Base-by-base conservation (phyloP, 1,140 invertebrate species). In the Drosophila malerkotliana region DNA sequence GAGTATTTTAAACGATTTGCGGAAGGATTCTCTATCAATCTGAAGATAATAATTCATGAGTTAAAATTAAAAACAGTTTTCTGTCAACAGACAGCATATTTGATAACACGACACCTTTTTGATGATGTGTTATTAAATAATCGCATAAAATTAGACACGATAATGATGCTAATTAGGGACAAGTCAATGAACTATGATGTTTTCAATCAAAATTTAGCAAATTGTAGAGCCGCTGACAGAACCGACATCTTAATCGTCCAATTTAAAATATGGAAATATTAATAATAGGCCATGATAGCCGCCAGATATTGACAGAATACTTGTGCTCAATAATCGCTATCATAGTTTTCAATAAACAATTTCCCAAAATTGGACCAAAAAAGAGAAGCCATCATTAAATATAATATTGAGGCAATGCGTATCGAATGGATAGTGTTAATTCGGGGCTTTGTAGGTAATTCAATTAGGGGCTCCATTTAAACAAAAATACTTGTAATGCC, bases 351-450 rank as follows among this genome's bases (percentile, higher is more conserved):
- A 37, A 12, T 12, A 37, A 37, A 37, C 34, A 63, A 51, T 51
- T 64, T 67, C 21, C n/a, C 12, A 28, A 26, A 47, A 63, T 15
- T 10, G 30, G 18, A 9, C 15, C 32, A 34, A 34, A 34, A 34
- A 34, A 34, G 32, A 34, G 32, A 34, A 37, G 34, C 51, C 15
- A 64, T 47, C 18, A 47, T 24, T 21, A 41, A 24, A 44, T 14
- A 63, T n/a, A 67, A 66, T 66, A 64, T 51, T 8, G 51, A 53
- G 26, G 47, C 63, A 64, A 45, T 67, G 63, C 60, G 63, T 64
- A 41, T 15, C 63, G 8, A 66, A 67, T 64, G 47, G 3, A 64
- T 45, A 18, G 63, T 67, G 63, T 67, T 67, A 67, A 67, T 64
- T 53, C n/a, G 18, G 34, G 28, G 34, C 9, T 41, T 34, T 30